Evolutionary conservation across 2,113 vertebrate species (phyloP).

Genomic region (Loxodonta africana): DNA sequence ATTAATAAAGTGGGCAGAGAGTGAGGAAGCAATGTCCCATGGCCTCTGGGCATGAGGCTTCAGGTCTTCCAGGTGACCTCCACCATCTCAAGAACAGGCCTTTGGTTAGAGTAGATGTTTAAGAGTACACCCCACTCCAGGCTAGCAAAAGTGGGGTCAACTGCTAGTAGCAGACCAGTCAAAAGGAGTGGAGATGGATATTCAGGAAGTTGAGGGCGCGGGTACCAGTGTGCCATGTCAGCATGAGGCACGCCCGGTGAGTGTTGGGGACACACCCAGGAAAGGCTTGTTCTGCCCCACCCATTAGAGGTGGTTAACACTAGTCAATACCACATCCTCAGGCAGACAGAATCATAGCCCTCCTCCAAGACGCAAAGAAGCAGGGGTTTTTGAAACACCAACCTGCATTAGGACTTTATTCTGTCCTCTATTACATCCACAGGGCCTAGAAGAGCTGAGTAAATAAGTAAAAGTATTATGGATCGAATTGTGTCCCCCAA

Average conservation of each 20-base stretch:
- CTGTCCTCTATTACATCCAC: background rate
- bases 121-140: background rate
- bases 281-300: background rate
- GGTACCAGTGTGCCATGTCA: background rate
- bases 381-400: background rate
- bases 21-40: too few relatives aligned
- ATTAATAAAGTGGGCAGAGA: too few relatives aligned
- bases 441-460: background rate
- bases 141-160: background rate
- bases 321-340: background rate
- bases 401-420: background rate
- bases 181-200: background rate
- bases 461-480: background rate
- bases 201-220: background rate
- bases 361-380: background rate
- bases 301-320: background rate
- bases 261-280: background rate
- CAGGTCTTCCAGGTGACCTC: background rate
- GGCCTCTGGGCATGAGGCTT: background rate
- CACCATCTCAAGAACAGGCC: background rate
- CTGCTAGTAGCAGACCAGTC: background rate
- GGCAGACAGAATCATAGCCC: background rate
- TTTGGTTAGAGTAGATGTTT: background rate
- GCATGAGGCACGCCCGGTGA: too few relatives aligned
- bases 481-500: background rate